These are phyloP conservation scores for Ephialtes manifestator DNA, from an alignment of 2,888 invertebrate species.

Conservation along the genomic window DNA sequence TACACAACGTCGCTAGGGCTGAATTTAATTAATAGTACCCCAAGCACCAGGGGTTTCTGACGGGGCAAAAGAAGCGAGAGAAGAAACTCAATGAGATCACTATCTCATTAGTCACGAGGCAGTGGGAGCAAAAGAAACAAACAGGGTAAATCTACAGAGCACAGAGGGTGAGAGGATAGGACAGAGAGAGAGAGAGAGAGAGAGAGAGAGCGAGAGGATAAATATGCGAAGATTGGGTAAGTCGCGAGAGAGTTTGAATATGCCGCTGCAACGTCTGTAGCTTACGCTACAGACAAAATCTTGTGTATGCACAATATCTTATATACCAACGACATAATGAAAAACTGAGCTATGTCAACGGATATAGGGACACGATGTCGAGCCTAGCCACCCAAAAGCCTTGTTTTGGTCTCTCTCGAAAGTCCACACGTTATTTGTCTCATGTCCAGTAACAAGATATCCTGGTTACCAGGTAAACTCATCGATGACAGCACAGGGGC, in stretches of 20 bases:
- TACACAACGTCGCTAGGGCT: conserved; percentile 51
- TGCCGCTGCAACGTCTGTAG: neutral
- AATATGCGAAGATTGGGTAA: neutral
- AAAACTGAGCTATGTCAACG: conserved; percentile 53
- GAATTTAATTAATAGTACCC: conserved; percentile 76
- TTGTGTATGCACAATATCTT: neutral
- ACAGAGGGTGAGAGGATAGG: neutral
- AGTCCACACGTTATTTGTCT: conserved; percentile 53
- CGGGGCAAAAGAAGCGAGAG: conserved; percentile 55
- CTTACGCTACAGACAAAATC: no score
- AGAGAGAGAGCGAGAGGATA: no score
- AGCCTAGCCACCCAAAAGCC: no score
- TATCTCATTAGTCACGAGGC: conserved; percentile 74
- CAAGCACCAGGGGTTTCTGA: conserved; percentile 57
- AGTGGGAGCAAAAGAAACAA: conserved; percentile 53
- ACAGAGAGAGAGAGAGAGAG: neutral
- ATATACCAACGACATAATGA: conserved; percentile 17
- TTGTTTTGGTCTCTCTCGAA: conserved; percentile 23
- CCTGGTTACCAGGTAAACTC: conserved; percentile 54
- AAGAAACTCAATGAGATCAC: conserved; percentile 75
- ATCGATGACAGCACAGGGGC: neutral
- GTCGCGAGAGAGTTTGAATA: conserved; percentile 25
- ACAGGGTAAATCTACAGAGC: neutral
- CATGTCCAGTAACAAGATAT: conserved; percentile 56
- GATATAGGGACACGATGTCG: conserved; percentile 12